Evolutionary conservation across 2,888 invertebrate species (phyloP), one percentile per base, ranked within the genome.

Genomic region (Phrixothrix hirtus): DNA sequence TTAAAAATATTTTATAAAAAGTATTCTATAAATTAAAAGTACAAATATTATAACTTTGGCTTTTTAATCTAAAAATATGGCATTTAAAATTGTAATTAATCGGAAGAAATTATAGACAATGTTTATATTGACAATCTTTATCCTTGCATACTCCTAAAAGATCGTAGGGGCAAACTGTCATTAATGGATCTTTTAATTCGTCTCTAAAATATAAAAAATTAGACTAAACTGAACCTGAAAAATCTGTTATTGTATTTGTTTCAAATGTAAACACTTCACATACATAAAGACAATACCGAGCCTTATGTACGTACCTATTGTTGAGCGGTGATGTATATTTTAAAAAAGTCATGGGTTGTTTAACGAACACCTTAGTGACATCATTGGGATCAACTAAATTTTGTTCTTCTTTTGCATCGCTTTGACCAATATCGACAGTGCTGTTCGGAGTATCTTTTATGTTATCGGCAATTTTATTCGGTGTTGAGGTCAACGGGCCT

Each of bases 131-230:
- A 62, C 75, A 75, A 44, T 73, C 74, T 38, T 66, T 55, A 60
- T 75, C 75, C 45, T 72, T 66, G 55, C 75, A 75, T 15, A 64
- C 69, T 41, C 75, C 75, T 54, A 71, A 64, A 21, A 74, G 63
- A 58, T 75, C 73, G 53, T 69, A 75, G 1, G 75, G 75, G 59
- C 75, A 75, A 55, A 74, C 58, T 32, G 71, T 71, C 10, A 62
- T 63, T 46, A 71, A 63, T 1, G 75, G 74, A 59, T 75, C 70
- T 11, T 63, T 62, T 31, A 57, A 51, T 35, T 60, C 58, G 45
- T 66, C 65, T 48, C 63, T 61, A 42, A 37, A 59, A 58, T 42
- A 50, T 21, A 2, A 39, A 15, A 4, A 5, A 10, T 13, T 13
- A 5, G 13, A 10, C 13, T 13, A 13, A n/a, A 11, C 4, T 6